These are phyloP conservation scores for Argopecten irradians DNA, from an alignment of 1,140 invertebrate genomes.

Conservation along the genomic window DNA sequence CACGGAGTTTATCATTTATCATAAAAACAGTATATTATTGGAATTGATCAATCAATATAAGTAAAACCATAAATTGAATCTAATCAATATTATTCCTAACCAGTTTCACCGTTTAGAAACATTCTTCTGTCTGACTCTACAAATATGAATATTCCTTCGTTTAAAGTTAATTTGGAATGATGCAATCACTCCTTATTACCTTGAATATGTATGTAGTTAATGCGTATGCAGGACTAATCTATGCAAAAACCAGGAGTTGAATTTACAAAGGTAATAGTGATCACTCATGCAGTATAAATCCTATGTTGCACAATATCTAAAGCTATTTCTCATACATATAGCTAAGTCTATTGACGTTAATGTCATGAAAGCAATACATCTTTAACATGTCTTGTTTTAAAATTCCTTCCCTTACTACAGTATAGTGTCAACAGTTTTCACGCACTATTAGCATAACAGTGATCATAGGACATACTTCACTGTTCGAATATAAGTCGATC, in stretches of 20 bases:
- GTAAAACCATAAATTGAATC: too few species aligned
- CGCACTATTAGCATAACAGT: neutral
- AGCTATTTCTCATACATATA: neutral
- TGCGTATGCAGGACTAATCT: too few species aligned
- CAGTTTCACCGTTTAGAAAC: too few species aligned
- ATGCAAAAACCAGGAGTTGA: neutral
- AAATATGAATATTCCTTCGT: too few species aligned
- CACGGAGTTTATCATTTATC: too few species aligned
- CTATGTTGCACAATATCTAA: neutral
- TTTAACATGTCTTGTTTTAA: neutral
- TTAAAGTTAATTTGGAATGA: too few species aligned
- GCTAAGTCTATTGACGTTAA: neutral
- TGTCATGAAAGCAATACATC: neutral
- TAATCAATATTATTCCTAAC: too few species aligned
- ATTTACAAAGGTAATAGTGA: neutral
- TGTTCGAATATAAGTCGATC: neutral
- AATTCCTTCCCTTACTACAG: neutral
- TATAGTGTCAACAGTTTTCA: slow-evolving; percentile 22
- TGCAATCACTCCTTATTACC: too few species aligned
- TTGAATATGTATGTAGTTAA: too few species aligned
- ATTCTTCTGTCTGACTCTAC: too few species aligned
- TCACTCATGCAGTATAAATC: neutral
- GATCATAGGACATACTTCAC: neutral
- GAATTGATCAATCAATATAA: too few species aligned
- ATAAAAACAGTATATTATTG: too few species aligned